Evolutionary conservation across 2,797 vertebrate species (phyloP), one percentile per base, ranked within the genome.

Genomic region (Cuculus canorus): DNA sequence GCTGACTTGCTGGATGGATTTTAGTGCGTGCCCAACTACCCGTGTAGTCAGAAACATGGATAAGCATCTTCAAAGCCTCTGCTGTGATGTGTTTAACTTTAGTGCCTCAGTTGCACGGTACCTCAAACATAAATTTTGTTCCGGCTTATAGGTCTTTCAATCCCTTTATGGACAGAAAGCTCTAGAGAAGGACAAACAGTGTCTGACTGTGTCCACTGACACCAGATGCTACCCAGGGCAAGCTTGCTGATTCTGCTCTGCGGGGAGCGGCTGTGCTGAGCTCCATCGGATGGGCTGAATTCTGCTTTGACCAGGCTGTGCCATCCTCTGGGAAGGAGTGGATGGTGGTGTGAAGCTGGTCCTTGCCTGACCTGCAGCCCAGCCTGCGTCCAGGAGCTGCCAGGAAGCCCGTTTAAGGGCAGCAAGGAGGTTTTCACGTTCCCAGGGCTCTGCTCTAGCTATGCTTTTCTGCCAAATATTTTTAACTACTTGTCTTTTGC

Each of bases 21-120:
- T 76, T 30, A 69, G 54, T 0, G 1, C 65, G 32, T 52, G 11
- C 10, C 41, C 7, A 1, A 35, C 39, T 79, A 52, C 6, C 48
- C 30, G 7, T 2, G 9, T 0, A 10, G 68, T 17, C 81, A 69
- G 60, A 63, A 91, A 59, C 30, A 25, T 0, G 0, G 4, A 6
- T 0, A 19, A 65, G 63, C 25, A n/a, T 5, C 78, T 85, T 9
- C 24, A 57, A 69, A 82, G 22, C 33, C 27, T 63, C 60, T 43
- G n/a, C 63, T 4, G 2, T 25, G 35, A 7, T 13, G 50, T 5
- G 41, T n/a, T 81, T n/a, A 82, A 61, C 28, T 61, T 61, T 17
- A 57, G 39, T 25, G 45, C 57, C 66, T 79, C 50, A 0, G 4
- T 11, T 73, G 52, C 0, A 3, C 48, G 39, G 70, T 43, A 71